Percentiles rank a stretch among this genome's conserved stretches.
Evolutionary conservation across 2,113 vertebrate species (phyloP).

Genomic region (Cygnus buccinator): DNA sequence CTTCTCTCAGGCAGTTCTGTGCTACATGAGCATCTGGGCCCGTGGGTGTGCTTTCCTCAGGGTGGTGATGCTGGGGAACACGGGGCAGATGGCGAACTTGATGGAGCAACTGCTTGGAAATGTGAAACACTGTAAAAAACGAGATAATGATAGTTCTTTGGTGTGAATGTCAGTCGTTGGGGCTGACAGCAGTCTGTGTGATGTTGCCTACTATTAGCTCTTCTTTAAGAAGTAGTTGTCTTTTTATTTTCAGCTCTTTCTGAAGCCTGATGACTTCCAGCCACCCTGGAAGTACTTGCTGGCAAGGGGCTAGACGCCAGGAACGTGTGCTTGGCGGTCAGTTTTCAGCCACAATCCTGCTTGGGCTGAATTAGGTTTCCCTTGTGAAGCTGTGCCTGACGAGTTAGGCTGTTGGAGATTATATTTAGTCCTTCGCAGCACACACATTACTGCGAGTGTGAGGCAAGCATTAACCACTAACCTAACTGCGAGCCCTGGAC

Average conservation of each 20-base stretch:
- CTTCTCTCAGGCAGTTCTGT: too few relatives aligned
- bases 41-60: background rate
- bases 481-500: too few relatives aligned
- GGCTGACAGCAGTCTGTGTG: background rate
- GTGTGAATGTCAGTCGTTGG: background rate
- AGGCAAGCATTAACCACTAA: background rate
- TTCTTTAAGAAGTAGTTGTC: fast-evolving
- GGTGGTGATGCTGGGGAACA: too few relatives aligned
- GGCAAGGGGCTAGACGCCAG: too few relatives aligned
- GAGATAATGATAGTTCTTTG: background rate
- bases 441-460: too few relatives aligned
- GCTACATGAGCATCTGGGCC: background rate
- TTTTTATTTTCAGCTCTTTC: background rate
- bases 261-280: background rate
- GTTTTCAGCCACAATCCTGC: background rate
- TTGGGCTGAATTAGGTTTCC: background rate
- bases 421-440: fast-evolving
- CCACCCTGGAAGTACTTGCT: fast-evolving
- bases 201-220: background rate
- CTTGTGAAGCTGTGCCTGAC: background rate
- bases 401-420: background rate
- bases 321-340: fast-evolving
- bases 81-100: background rate
- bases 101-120: background rate
- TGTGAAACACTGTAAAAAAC: background rate